Percentiles rank a stretch among this genome's conserved stretches.
Conservation (phyloP, 1,140 invertebrate species). For the Zaprionus vittiger region DNA sequence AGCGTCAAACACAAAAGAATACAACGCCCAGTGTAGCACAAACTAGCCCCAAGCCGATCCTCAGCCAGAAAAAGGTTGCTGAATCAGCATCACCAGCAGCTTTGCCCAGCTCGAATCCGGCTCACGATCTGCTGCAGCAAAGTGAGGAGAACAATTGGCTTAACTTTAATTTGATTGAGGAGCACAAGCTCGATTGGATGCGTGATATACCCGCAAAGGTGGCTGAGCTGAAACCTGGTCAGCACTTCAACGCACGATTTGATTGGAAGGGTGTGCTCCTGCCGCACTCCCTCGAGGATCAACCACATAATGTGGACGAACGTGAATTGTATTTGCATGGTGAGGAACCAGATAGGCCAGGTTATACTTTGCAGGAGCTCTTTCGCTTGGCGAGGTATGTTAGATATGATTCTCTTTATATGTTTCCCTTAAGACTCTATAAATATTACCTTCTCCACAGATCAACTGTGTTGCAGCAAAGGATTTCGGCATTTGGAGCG, state of each 20-base stretch:
- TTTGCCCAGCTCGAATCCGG: conserved; percentile 70
- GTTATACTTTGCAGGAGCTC: conserved; percentile 94
- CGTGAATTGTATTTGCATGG: conserved; percentile 95
- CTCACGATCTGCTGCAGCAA: conserved; percentile 87
- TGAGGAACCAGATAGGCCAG: conserved; percentile 94
- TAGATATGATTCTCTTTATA: background rate
- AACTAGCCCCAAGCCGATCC: background rate
- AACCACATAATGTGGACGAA: conserved; percentile 86
- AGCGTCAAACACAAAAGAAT: conserved; percentile 76
- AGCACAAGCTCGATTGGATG: conserved; percentile 94
- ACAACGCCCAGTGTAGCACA: background rate
- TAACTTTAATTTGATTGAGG: conserved; percentile 92
- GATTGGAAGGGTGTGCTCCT: conserved; percentile 89
- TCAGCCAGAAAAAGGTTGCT: background rate
- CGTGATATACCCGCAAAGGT: conserved; percentile 86
- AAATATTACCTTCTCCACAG: conserved; percentile 73
- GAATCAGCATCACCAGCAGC: conserved; percentile 35
- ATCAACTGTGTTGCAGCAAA: conserved; percentile 91
- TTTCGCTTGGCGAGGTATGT: conserved; percentile 87
- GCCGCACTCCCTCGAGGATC: conserved; percentile 85
- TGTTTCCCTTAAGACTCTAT: background rate
- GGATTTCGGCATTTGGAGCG: conserved; percentile 90
- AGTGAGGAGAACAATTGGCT: conserved; percentile 90
- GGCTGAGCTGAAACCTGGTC: conserved; percentile 84
- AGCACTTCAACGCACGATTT: conserved; percentile 90